Evolutionary conservation across 2,888 invertebrate genomes (phyloP), one percentile per base, ranked within the genome.

Genomic region (Tenthredo scrophulariae): DNA sequence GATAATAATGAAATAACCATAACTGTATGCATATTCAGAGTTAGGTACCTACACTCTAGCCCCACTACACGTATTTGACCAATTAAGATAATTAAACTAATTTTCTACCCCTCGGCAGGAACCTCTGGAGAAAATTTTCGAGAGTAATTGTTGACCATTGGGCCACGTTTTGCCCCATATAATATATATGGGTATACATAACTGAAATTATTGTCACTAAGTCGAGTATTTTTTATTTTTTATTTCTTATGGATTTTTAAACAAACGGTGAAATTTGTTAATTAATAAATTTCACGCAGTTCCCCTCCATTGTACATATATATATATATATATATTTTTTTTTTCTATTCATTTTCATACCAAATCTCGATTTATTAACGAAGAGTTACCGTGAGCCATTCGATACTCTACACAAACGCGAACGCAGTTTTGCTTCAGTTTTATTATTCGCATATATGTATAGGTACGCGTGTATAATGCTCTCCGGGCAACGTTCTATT

Each of bases 1-100:
- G 67, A 84, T 72, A 37, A 74, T 84, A 84, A 84, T 50, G 72
- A 75, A 74, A 72, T 37, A 80, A 88, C 87, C 88, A 89, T 89
- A 88, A 89, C 88, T 87, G 88, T 88, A 89, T 75, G 43, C 75
- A 75, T 75, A 75, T 75, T 75, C 75, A 75, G 13, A 89, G 87
- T 88, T 87, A 86, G 84, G 86, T 62, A 62, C 22, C 62, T 10
- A 62, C 26, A 10, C 13, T 62, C 22, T 22, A 13, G 26, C 62
- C 33, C 37, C 26, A 37, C 70, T 88, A 87, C 88, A 87, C 88
- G 87, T 88, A 89, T 89, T 89, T 87, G 86, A 88, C 87, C 89
- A 89, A 89, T 89, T 89, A 89, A 88, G 87, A 85, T 86, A 87
- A 87, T 89, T 87, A 87, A 85, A 89, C 89, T 89, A 89, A 89